These are phyloP conservation scores for Diachasmimorpha longicaudata DNA, from an alignment of 1,140 invertebrate genomes.

Conservation along the genomic window DNA sequence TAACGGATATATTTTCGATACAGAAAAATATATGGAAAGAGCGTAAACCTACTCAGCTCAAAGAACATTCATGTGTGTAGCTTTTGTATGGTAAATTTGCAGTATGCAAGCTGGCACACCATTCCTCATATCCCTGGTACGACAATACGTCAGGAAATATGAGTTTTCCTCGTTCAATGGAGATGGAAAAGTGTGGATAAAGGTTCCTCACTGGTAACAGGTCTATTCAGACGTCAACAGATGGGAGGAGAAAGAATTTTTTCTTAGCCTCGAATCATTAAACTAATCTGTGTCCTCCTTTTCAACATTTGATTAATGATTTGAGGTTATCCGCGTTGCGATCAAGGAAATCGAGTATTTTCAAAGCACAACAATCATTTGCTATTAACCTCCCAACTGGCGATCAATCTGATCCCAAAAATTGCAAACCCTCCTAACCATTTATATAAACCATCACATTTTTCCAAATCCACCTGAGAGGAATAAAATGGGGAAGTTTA, in stretches of 20 bases:
- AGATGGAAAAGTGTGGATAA: neutral
- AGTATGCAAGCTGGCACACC: neutral
- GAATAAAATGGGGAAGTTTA: constrained; percentile 10
- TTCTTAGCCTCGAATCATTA: too few species aligned
- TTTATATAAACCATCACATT: neutral
- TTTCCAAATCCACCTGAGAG: neutral
- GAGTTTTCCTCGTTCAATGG: neutral
- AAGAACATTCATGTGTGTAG: neutral
- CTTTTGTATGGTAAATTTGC: neutral
- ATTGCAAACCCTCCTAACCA: neutral
- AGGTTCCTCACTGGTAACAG: too few species aligned
- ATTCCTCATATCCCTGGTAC: neutral
- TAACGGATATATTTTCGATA: neutral
- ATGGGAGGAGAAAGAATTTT: too few species aligned
- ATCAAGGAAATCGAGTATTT: too few species aligned
- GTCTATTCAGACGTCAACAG: too few species aligned
- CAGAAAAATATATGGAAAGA: neutral
- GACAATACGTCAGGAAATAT: neutral
- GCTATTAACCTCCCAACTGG: too few species aligned
- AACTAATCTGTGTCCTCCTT: too few species aligned
- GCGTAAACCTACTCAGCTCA: neutral
- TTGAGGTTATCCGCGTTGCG: too few species aligned
- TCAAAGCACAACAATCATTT: too few species aligned
- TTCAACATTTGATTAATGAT: too few species aligned
- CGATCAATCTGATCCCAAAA: neutral